A percentile compares a stretch with the other conserved stretches of the same genome.
phyloP scores from a whole-genome alignment of 2,113 vertebrate genomes.

The Nesoenas mayeri region DNA sequence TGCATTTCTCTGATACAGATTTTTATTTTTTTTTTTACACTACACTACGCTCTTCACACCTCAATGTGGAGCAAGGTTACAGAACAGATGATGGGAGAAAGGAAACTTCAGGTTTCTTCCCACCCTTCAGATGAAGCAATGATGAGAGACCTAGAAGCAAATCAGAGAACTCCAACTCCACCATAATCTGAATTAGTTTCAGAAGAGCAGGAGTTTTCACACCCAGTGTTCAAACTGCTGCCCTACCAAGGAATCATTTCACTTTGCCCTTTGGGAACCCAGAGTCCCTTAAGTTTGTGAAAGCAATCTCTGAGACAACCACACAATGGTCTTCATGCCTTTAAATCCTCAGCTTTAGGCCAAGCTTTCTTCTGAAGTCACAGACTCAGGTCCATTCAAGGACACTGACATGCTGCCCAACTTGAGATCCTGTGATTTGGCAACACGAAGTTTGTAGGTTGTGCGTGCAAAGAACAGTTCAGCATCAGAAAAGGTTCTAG shows the following conservation, averaged over 20 bases:
- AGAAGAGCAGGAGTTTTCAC: not conserved
- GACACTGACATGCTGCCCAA: not conserved
- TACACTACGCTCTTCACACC: too few species aligned
- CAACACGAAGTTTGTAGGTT: not conserved
- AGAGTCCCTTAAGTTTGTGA: not conserved
- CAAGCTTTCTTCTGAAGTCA: not conserved
- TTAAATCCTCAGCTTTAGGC: not conserved
- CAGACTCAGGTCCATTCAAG: not conserved
- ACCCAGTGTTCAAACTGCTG: fast-evolving
- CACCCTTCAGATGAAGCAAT: not conserved
- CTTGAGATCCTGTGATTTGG: not conserved
- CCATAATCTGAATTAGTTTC: not conserved
- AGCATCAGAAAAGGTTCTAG: not conserved
- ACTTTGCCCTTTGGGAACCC: not conserved
- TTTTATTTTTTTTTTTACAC: not conserved
- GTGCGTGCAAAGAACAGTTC: not conserved
- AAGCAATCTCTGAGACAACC: not conserved
- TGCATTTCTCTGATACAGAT: not conserved
- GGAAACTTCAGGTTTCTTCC: not conserved
- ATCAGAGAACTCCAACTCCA: not conserved
- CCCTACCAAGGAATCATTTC: not conserved
- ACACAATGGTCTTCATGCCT: not conserved
- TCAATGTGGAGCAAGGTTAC: not conserved
- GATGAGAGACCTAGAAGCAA: not conserved
- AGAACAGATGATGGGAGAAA: not conserved